phyloP scores from a whole-genome alignment of 2,888 invertebrate species.

The Stomorhina lunata region DNA sequence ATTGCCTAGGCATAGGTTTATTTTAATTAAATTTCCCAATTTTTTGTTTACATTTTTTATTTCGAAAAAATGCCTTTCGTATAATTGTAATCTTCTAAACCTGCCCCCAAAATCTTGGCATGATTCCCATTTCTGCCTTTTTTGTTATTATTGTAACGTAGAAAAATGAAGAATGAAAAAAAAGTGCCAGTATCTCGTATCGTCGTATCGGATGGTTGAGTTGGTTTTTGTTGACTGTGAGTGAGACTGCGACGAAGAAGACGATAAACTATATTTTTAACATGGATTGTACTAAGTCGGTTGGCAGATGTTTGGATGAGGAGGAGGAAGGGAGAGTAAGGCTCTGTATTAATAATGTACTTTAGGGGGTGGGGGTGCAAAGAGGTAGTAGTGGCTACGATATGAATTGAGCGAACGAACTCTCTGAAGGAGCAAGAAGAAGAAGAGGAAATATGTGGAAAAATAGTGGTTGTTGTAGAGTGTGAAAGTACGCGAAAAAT shows the following conservation, averaged over 20 bases:
- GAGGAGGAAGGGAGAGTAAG: neutral
- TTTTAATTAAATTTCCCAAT: neutral
- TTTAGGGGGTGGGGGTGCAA: slow-evolving; percentile 47
- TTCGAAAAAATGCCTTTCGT: neutral
- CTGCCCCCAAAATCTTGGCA: neutral
- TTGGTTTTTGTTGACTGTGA: slow-evolving; percentile 43
- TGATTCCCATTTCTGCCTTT: neutral
- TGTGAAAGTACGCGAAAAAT: slow-evolving; percentile 55
- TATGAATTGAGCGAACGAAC: slow-evolving; percentile 35
- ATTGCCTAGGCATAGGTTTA: no score
- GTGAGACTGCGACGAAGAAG: no score
- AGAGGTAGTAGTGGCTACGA: slow-evolving; percentile 25
- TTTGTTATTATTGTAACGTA: slow-evolving; percentile 20
- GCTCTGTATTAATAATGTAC: neutral
- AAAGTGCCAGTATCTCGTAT: slow-evolving; percentile 29
- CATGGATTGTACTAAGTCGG: slow-evolving; percentile 1
- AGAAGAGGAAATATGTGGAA: neutral
- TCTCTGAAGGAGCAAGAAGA: neutral
- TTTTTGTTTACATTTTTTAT: neutral
- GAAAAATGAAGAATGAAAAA: neutral
- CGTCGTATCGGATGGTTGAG: slow-evolving; percentile 15
- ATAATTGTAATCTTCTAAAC: neutral
- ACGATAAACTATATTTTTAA: slow-evolving; percentile 50
- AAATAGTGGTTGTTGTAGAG: slow-evolving; percentile 29
- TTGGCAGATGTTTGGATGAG: neutral